Evolutionary conservation across 2,113 vertebrate species (phyloP).

Genomic region (Indri indri): DNA sequence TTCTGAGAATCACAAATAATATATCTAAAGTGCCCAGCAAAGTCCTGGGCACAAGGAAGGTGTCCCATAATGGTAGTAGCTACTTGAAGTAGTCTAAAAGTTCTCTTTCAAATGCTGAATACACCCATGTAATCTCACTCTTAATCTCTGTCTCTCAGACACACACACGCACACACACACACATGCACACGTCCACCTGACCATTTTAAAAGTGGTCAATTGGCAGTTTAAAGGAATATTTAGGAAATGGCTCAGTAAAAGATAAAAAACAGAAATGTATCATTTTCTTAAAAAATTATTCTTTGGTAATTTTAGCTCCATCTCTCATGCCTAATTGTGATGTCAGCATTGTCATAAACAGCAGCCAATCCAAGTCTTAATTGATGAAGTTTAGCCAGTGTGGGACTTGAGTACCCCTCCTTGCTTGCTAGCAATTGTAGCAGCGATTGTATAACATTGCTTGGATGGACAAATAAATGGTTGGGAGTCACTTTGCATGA

Average conservation of each 20-base stretch:
- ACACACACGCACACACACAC: neutral
- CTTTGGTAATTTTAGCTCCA: neutral
- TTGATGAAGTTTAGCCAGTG: neutral
- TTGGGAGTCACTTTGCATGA: neutral
- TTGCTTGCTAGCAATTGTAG: neutral
- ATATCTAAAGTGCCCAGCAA: neutral
- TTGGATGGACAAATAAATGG: neutral
- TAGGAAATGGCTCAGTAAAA: neutral
- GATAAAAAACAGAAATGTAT: neutral
- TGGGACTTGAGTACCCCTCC: neutral
- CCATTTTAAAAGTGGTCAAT: no score
- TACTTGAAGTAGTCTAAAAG: neutral
- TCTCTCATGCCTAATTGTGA: neutral
- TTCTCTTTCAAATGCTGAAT: neutral
- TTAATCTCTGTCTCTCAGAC: neutral
- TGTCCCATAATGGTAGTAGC: neutral
- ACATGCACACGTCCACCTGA: neutral
- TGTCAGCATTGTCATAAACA: neutral
- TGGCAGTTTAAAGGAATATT: conserved; percentile 21
- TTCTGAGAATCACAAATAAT: neutral
- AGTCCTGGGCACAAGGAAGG: neutral
- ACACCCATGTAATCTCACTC: neutral
- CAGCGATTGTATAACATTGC: neutral
- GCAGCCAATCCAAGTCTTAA: neutral
- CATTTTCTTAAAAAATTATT: conserved; percentile 28